phyloP scores from a whole-genome alignment of 92 coral and sea anemone species.

The Montipora capitata region DNA sequence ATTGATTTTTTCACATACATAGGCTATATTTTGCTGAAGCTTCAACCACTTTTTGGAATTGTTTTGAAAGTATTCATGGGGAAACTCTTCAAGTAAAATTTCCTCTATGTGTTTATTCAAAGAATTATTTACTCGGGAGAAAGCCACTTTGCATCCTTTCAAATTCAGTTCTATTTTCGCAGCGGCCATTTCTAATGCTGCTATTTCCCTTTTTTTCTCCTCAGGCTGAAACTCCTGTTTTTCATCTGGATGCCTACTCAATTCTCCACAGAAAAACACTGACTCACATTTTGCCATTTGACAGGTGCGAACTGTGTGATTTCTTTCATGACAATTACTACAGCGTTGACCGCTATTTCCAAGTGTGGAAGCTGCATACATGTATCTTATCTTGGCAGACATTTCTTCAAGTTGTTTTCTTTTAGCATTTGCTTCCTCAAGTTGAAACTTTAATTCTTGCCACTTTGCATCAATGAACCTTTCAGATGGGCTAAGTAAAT shows the following conservation, averaged over 20 bases:
- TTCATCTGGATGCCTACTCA: slow-evolving; percentile 58
- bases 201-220: slow-evolving; percentile 48
- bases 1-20: slow-evolving; percentile 31
- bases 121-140: slow-evolving; percentile 31
- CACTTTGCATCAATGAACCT: too few species aligned
- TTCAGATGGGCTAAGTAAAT: too few species aligned
- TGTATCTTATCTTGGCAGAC: too few species aligned
- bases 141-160: slow-evolving; percentile 18
- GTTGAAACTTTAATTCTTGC: too few species aligned
- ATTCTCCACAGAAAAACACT: slow-evolving; percentile 58
- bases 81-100: slow-evolving; percentile 41
- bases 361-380: too few species aligned
- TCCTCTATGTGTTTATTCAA: slow-evolving; percentile 40
- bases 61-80: slow-evolving; percentile 33
- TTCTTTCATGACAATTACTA: slow-evolving; percentile 56
- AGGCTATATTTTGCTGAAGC: slow-evolving; percentile 63
- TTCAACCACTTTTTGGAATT: slow-evolving; percentile 60
- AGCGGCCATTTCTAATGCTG: slow-evolving; percentile 12
- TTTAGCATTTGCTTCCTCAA: too few species aligned
- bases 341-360: slow-evolving; percentile 42
- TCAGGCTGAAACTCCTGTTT: slow-evolving; percentile 53
- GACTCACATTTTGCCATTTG: slow-evolving; percentile 38
- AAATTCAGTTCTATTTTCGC: slow-evolving; percentile 7
- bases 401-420: too few species aligned
- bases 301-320: slow-evolving; percentile 62